phyloP scores from a whole-genome alignment of 64 coral and sea anemone species.

The Stichodactyla mertensii region DNA sequence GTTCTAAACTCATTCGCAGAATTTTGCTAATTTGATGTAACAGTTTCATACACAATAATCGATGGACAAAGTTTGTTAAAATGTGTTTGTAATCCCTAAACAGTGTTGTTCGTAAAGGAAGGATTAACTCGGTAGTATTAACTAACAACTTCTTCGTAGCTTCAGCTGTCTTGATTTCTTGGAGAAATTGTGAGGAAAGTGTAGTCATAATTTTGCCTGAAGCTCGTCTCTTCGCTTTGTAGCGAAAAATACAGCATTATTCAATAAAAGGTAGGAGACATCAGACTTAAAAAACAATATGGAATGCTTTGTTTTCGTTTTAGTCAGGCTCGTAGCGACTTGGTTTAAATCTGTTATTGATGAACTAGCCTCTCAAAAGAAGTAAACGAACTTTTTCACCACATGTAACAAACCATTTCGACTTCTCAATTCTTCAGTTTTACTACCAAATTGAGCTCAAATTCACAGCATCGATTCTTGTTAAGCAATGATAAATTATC shows the following conservation, averaged over 20 bases:
- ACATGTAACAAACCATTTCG: neutral
- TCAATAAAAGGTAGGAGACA: neutral
- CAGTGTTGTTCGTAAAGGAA: neutral
- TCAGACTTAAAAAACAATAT: neutral
- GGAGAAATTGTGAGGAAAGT: neutral
- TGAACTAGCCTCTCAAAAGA: neutral
- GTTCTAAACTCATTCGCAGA: neutral
- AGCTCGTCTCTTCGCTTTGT: neutral
- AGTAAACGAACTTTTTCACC: neutral
- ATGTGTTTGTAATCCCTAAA: neutral
- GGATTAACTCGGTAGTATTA: neutral
- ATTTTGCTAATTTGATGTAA: neutral
- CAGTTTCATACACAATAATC: too few species aligned
- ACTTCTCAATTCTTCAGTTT: neutral
- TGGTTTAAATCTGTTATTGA: neutral
- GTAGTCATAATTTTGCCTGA: neutral
- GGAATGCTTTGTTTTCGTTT: neutral
- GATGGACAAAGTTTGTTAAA: neutral
- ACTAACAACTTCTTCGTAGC: neutral
- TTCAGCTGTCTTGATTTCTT: neutral
- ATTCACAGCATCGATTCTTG: neutral
- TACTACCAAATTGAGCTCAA: neutral
- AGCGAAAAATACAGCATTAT: neutral
- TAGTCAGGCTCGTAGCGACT: neutral
- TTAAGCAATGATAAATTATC: neutral